A percentile compares a stretch with the other conserved stretches of the same genome.
These are phyloP conservation scores for Nannobrachium achirus DNA, from an alignment of 2,113 vertebrate genomes.

Conservation along the genomic window DNA sequence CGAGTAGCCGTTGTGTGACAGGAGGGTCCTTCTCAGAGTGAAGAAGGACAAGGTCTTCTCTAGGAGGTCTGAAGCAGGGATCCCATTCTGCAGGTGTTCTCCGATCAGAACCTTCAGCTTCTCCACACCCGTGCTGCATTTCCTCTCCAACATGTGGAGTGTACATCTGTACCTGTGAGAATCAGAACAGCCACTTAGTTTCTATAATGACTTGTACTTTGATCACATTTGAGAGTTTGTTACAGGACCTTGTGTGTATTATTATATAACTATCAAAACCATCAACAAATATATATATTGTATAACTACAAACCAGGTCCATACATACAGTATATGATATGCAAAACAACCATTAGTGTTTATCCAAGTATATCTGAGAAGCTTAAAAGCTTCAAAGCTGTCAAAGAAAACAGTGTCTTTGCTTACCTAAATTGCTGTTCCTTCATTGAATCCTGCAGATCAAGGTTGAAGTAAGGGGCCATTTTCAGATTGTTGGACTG, in stretches of 20 bases:
- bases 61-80: conserved; percentile 54
- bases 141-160: conserved; percentile 58
- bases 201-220: no score
- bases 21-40: conserved; percentile 62
- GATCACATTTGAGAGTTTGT: no score
- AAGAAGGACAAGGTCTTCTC: conserved; percentile 63
- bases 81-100: conserved; percentile 52
- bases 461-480: conserved; percentile 46
- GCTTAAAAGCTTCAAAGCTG: no score
- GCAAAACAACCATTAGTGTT: no score
- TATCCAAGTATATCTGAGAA: no score
- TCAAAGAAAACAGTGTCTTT: no score
- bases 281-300: no score
- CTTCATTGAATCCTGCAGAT: conserved; percentile 46
- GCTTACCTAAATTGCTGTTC: conserved; percentile 54
- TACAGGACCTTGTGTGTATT: no score
- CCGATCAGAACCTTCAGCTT: conserved; percentile 50
- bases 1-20: conserved; percentile 61
- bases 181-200: not conserved
- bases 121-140: conserved; percentile 54
- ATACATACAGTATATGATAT: no score
- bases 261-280: no score
- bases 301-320: no score
- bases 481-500: conserved; percentile 33
- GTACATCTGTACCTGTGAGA: conserved; percentile 48